A percentile compares a stretch with the other conserved stretches of the same genome.
Evolutionary conservation across 2,797 vertebrate species (phyloP).

Genomic region (Phalloptychus januarius): DNA sequence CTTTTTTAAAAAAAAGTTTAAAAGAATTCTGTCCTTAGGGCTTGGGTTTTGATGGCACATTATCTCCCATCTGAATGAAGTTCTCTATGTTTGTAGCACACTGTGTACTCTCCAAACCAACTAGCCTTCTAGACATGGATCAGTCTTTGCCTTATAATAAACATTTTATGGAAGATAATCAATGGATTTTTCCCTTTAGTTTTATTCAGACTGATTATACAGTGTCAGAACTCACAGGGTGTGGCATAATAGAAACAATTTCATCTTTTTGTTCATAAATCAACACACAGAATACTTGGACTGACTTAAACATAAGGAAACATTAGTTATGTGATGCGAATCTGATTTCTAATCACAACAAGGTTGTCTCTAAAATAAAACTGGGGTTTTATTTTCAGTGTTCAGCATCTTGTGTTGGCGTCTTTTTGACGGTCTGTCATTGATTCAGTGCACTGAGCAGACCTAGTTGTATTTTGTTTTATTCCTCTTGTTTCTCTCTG

Average conservation of each 20-base stretch:
- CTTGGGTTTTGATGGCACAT: neutral
- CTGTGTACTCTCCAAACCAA: no score
- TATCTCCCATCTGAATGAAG: neutral
- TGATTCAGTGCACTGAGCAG: slow-evolving; percentile 3
- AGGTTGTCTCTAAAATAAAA: neutral
- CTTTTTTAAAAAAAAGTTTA: neutral
- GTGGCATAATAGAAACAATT: neutral
- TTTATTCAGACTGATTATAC: neutral
- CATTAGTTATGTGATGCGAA: no score
- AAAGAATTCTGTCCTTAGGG: neutral
- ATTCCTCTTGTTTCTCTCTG: neutral
- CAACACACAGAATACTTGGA: neutral
- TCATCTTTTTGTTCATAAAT: neutral
- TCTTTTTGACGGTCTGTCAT: neutral
- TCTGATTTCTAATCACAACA: neutral
- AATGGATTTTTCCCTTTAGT: neutral
- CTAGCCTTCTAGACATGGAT: no score
- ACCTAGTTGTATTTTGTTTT: neutral
- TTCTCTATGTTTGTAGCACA: no score
- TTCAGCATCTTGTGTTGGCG: neutral
- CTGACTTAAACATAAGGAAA: neutral
- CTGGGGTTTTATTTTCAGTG: neutral
- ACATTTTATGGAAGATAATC: no score
- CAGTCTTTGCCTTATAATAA: no score
- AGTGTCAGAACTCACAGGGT: neutral